Evolutionary conservation across 2,797 vertebrate species (phyloP).

Genomic region (Rhincodon typus): DNA sequence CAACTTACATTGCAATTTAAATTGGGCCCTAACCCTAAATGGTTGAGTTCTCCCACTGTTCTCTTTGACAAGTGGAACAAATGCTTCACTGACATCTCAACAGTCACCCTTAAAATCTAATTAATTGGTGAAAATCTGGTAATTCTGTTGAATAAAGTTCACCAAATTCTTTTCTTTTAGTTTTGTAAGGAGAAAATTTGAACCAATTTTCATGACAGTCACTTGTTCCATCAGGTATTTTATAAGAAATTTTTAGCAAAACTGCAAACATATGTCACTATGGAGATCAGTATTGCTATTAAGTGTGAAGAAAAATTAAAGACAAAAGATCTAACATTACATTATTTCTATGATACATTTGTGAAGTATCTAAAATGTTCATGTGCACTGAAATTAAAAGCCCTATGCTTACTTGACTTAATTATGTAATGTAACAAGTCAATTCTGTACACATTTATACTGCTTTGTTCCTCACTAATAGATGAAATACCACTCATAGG

Average conservation of each 20-base stretch:
- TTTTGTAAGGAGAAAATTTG: background rate
- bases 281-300: background rate
- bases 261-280: background rate
- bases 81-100: background rate
- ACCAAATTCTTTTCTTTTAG: background rate
- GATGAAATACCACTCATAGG: background rate
- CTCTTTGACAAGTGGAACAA: background rate
- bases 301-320: background rate
- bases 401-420: background rate
- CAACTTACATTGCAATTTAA: background rate
- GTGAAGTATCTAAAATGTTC: background rate
- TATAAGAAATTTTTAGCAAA: background rate
- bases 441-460: conserved; percentile 7
- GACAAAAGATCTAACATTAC: background rate
- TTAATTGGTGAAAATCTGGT: background rate
- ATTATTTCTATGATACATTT: background rate
- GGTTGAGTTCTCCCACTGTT: background rate
- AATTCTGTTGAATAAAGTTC: background rate
- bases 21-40: background rate
- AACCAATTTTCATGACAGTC: background rate
- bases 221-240: background rate
- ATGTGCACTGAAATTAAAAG: background rate
- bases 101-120: background rate
- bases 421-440: background rate
- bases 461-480: background rate